A percentile compares a stretch with the other conserved stretches of the same genome.
Evolutionary conservation across 2,888 invertebrate species (phyloP).

Genomic region (Liposcelis brunnea): DNA sequence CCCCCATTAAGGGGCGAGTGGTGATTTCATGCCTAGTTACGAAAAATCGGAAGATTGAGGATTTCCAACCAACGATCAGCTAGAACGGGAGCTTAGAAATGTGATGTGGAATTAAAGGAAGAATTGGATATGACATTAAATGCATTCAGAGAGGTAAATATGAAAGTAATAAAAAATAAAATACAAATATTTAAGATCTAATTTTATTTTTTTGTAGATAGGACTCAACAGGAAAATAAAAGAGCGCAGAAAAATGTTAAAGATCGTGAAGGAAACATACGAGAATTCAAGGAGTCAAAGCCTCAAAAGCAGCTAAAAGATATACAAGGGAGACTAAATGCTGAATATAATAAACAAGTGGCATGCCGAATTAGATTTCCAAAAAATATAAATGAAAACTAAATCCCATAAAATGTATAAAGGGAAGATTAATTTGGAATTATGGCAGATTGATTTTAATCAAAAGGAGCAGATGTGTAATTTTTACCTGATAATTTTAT

Average conservation of each 20-base stretch:
- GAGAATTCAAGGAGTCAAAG: constrained; percentile 84
- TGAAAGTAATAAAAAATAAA: background rate
- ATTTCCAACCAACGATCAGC: too few relatives aligned
- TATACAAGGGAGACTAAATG: constrained; percentile 43
- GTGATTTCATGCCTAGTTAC: too few relatives aligned
- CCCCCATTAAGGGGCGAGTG: too few relatives aligned
- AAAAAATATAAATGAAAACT: constrained; percentile 46
- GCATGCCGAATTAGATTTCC: constrained; percentile 52
- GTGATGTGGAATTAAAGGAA: constrained; percentile 91
- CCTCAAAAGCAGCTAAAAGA: constrained; percentile 66
- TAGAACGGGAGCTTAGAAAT: too few relatives aligned
- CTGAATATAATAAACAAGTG: constrained; percentile 43
- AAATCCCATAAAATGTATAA: constrained; percentile 54
- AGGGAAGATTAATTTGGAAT: constrained; percentile 81
- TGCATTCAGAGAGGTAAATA: constrained; percentile 57
- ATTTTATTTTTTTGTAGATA: constrained; percentile 16
- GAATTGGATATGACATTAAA: constrained; percentile 82
- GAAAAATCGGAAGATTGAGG: too few relatives aligned
- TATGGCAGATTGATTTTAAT: constrained; percentile 73
- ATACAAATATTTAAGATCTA: constrained; percentile 4
- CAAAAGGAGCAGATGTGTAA: constrained; percentile 73
- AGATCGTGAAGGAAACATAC: constrained; percentile 84
- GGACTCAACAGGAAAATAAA: constrained; percentile 65
- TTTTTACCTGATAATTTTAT: constrained; percentile 91
- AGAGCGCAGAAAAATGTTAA: constrained; percentile 81